Conservation (phyloP, 30 jellyfish, hydroid and myxozoan genomes). For the Sanderia malayensis region DNA sequence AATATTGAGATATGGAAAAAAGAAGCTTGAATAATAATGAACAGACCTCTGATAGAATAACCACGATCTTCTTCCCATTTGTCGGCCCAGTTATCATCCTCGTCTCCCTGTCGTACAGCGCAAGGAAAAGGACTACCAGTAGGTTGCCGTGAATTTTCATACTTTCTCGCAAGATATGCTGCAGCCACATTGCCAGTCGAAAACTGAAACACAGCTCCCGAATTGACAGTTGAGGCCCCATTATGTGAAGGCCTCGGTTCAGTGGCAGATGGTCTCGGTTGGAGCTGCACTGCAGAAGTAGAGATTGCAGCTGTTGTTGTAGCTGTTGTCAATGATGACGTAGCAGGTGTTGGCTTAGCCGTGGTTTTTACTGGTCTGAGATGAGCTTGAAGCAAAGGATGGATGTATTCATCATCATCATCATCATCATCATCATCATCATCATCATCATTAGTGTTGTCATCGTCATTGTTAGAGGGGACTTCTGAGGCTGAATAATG, state of each 20-base stretch:
- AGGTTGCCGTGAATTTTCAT: constrained; percentile 21
- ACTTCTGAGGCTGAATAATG: too few relatives aligned
- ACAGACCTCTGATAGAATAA: constrained; percentile 20
- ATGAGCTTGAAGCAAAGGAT: constrained; percentile 91
- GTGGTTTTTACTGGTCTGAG: constrained; percentile 69
- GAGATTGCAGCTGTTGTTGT: background rate
- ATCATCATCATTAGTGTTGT: too few relatives aligned
- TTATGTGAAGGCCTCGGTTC: background rate
- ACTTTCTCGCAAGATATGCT: constrained; percentile 59
- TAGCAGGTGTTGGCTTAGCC: constrained; percentile 35
- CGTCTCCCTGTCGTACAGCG: constrained; percentile 1
- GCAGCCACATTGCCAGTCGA: constrained; percentile 45
- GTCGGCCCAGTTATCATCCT: constrained; percentile 63
- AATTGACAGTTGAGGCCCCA: background rate
- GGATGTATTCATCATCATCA: constrained; percentile 65
- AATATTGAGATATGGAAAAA: too few relatives aligned
- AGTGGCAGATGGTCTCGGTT: background rate
- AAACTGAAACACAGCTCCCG: background rate
- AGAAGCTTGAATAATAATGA: too few relatives aligned
- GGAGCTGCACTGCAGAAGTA: too few relatives aligned
- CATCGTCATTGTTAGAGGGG: too few relatives aligned
- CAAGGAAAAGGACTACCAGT: constrained; percentile 8
- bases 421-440: constrained; percentile 44
- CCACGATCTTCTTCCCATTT: constrained; percentile 38
- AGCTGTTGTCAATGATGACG: too few relatives aligned